Conservation (phyloP, 2,113 vertebrate species). For the Ginglymostoma cirratum region DNA sequence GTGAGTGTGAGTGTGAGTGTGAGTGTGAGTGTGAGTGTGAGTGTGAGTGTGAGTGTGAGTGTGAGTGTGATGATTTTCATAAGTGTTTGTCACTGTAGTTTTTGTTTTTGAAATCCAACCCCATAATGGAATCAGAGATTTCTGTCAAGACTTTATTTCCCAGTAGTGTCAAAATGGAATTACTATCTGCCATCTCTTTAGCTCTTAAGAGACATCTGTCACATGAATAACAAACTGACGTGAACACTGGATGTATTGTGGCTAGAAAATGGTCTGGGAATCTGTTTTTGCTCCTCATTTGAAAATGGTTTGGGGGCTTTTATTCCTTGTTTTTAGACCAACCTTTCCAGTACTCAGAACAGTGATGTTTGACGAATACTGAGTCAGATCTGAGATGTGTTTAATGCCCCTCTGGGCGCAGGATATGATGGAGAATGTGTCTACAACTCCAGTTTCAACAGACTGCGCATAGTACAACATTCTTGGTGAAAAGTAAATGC, state of each 20-base stretch:
- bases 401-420: not conserved
- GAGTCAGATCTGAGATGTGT: not conserved
- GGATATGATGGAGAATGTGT: not conserved
- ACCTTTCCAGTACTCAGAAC: not conserved
- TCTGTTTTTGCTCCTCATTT: not conserved
- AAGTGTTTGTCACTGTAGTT: not conserved
- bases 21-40: not conserved
- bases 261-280: not conserved
- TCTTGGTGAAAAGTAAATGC: not conserved
- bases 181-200: not conserved
- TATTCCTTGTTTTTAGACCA: not conserved
- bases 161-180: not conserved
- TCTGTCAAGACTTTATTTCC: not conserved
- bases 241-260: not conserved
- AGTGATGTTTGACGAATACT: not conserved
- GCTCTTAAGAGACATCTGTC: not conserved
- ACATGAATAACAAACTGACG: not conserved
- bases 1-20: not conserved
- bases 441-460: not conserved
- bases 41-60: too few species aligned
- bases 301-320: not conserved
- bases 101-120: not conserved
- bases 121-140: not conserved
- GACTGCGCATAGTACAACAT: not conserved
- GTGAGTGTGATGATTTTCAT: not conserved